Percentiles rank a stretch among this genome's conserved stretches.
These are phyloP conservation scores for Exaiptasia diaphana DNA, from an alignment of 64 coral and sea anemone genomes.

Conservation along the genomic window DNA sequence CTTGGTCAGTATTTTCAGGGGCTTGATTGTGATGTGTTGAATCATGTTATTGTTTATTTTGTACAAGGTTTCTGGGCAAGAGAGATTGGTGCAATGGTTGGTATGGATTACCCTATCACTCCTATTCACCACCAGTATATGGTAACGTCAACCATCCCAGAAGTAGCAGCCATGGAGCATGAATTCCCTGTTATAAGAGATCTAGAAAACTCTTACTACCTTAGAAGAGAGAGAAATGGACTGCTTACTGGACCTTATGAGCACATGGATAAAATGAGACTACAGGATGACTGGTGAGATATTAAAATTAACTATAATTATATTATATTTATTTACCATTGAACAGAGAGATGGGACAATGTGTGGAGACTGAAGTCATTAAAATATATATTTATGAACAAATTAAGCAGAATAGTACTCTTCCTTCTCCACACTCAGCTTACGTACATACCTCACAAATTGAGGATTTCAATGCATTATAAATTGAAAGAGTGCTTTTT, in stretches of 20 bases:
- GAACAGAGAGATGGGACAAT: no score
- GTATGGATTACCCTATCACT: conserved; percentile 59
- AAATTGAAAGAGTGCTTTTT: no score
- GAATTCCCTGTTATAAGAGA: conserved; percentile 88
- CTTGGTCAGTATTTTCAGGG: no score
- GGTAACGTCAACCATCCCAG: conserved; percentile 81
- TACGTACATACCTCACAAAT: no score
- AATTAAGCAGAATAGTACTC: background rate
- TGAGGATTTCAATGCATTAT: no score
- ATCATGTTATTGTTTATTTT: no score
- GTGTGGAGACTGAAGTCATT: no score
- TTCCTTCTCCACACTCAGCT: background rate
- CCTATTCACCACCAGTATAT: conserved; percentile 95
- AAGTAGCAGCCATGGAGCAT: conserved; percentile 74
- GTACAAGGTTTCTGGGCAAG: conserved; percentile 98
- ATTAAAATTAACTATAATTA: background rate
- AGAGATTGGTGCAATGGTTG: conserved; percentile 85
- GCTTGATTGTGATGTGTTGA: no score
- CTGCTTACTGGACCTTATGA: conserved; percentile 90
- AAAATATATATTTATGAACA: background rate
- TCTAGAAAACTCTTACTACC: conserved; percentile 83
- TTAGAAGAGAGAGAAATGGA: conserved; percentile 69
- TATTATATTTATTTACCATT: background rate
- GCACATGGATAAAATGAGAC: conserved; percentile 69
- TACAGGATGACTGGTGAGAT: conserved; percentile 85